A percentile compares a stretch with the other conserved stretches of the same genome.
These are phyloP conservation scores for Luidia sarsii DNA, from an alignment of 53 echinoderm and acorn worm species.

Conservation along the genomic window DNA sequence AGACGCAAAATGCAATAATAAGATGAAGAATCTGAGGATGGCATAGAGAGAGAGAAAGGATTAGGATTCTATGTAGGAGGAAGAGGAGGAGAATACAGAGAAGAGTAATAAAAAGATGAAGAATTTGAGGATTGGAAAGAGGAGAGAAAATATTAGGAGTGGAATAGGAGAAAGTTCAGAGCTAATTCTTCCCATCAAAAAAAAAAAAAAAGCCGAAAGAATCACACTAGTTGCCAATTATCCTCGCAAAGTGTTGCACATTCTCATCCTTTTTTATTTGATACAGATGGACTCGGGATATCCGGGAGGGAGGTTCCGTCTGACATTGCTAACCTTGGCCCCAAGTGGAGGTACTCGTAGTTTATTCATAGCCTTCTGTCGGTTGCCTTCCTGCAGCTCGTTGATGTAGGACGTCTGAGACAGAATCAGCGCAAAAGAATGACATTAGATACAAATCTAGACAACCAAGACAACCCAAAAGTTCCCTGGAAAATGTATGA, in stretches of 20 bases:
- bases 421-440: too few species aligned
- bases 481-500: too few species aligned
- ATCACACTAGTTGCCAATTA: not conserved
- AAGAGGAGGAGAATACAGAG: not conserved
- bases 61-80: not conserved
- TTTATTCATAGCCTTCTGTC: constrained; percentile 97
- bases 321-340: constrained; percentile 70
- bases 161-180: too few species aligned
- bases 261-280: not conserved
- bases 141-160: too few species aligned
- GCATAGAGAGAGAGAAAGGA: not conserved
- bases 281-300: too few species aligned
- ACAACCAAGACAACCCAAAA: too few species aligned
- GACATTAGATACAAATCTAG: too few species aligned
- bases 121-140: too few species aligned
- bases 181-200: not conserved
- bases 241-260: not conserved
- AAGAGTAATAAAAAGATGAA: not conserved
- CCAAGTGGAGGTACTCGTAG: constrained; percentile 92
- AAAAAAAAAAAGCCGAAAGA: not conserved
- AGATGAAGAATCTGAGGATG: not conserved
- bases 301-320: too few species aligned
- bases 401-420: constrained; percentile 86
- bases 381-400: constrained; percentile 89
- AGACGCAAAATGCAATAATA: too few species aligned